phyloP scores from a whole-genome alignment of 1,140 invertebrate species.

The Scaptomyza hsui region DNA sequence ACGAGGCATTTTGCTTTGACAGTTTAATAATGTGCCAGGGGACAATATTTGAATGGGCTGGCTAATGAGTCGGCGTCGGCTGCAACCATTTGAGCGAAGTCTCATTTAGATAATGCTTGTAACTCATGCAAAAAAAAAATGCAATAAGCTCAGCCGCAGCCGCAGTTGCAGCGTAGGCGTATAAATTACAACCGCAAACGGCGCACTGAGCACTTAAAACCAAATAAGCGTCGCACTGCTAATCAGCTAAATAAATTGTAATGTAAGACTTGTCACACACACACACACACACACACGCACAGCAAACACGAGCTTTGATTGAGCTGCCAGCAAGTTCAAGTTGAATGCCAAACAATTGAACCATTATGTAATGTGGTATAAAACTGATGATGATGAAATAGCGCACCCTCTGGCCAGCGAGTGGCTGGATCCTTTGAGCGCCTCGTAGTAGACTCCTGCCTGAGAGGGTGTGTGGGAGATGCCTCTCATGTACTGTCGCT shows the following conservation, averaged over 20 bases:
- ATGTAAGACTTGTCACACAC: conserved; percentile 29
- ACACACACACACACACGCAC: conserved; percentile 42
- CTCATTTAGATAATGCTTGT: conserved; percentile 48
- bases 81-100: conserved; percentile 28
- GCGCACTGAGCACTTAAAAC: conserved; percentile 50
- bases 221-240: conserved; percentile 55
- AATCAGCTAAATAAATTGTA: conserved; percentile 67
- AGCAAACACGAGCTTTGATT: conserved; percentile 21
- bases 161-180: conserved; percentile 44
- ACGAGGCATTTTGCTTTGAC: conserved; percentile 28
- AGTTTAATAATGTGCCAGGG: conserved; percentile 26
- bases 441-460: conserved; percentile 78
- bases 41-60: conserved; percentile 37
- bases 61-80: conserved; percentile 37
- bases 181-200: conserved; percentile 77
- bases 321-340: conserved; percentile 71
- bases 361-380: conserved; percentile 7
- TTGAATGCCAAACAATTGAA: conserved; percentile 64
- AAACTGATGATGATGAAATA: neutral
- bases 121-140: conserved; percentile 48
- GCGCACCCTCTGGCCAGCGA: conserved; percentile 75
- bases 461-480: conserved; percentile 77
- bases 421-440: conserved; percentile 74
- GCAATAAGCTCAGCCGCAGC: conserved; percentile 32
- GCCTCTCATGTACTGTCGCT: conserved; percentile 76